Percentiles rank a stretch among this genome's conserved stretches.
These are phyloP conservation scores for Dunckerocampus dactyliophorus DNA, from an alignment of 2,113 vertebrate genomes.

Conservation along the genomic window DNA sequence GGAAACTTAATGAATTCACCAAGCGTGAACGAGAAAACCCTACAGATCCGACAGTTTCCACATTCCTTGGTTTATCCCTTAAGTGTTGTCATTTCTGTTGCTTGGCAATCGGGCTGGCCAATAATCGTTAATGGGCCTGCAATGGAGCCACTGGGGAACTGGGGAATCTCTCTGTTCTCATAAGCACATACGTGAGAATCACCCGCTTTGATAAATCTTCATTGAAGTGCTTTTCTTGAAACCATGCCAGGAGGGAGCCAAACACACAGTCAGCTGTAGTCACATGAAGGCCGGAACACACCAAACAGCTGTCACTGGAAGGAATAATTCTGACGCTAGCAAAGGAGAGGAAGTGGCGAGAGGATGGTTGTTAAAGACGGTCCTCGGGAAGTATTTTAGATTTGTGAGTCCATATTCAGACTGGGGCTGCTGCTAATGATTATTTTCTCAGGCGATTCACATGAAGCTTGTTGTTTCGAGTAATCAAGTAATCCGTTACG, in stretches of 20 bases:
- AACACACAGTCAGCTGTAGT: slow-evolving; percentile 14
- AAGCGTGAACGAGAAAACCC: slow-evolving; percentile 17
- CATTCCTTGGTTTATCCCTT: slow-evolving; percentile 33
- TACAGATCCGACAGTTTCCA: slow-evolving; percentile 31
- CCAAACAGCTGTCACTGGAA: slow-evolving; percentile 43
- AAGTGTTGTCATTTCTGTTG: slow-evolving; percentile 12
- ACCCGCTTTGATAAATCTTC: slow-evolving; percentile 40
- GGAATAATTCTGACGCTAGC: slow-evolving; percentile 34
- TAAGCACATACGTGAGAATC: slow-evolving; percentile 32
- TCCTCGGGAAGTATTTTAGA: slow-evolving; percentile 37
- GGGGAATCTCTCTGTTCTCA: slow-evolving; percentile 32
- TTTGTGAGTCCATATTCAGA: slow-evolving; percentile 30
- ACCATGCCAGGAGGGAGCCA: slow-evolving; percentile 21
- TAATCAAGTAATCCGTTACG: too few relatives aligned
- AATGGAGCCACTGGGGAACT: slow-evolving; percentile 28
- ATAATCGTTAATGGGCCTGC: slow-evolving; percentile 40
- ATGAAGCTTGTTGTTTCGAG: too few relatives aligned
- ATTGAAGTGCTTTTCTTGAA: slow-evolving; percentile 44
- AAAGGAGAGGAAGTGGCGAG: slow-evolving; percentile 6
- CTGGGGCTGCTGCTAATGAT: too few relatives aligned
- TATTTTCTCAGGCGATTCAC: too few relatives aligned
- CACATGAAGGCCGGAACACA: slow-evolving; percentile 20
- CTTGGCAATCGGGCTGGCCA: slow-evolving; percentile 18
- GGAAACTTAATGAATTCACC: slow-evolving; percentile 41
- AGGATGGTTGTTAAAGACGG: slow-evolving; percentile 9